A percentile compares a stretch with the other conserved stretches of the same genome.
Conservation (phyloP, 2,797 vertebrate species). For the Chelidonichthys spinosus region DNA sequence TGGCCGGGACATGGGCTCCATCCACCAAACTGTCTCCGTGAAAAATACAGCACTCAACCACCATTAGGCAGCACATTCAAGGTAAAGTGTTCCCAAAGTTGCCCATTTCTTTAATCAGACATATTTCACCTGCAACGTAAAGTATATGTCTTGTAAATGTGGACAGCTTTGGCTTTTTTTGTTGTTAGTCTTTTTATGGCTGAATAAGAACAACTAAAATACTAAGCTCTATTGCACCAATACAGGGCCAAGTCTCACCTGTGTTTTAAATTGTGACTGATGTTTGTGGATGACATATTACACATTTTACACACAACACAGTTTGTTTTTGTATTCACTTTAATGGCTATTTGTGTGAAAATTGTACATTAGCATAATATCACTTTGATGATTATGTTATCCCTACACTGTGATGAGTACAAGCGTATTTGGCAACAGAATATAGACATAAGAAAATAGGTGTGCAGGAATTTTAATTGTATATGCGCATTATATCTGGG, state of each 20-base stretch:
- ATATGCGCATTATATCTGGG: too few relatives aligned
- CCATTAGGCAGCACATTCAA: not conserved
- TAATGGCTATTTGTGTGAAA: not conserved
- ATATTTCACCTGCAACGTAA: constrained; percentile 2
- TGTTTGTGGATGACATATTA: too few relatives aligned
- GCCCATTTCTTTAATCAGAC: not conserved
- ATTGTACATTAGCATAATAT: not conserved
- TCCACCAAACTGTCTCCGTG: not conserved
- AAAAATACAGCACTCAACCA: not conserved
- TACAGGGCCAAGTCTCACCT: not conserved
- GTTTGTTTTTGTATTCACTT: too few relatives aligned
- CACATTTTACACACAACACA: not conserved
- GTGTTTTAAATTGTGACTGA: not conserved
- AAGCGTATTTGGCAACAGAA: not conserved
- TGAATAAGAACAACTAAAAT: not conserved
- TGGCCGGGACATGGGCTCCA: not conserved
- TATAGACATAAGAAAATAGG: not conserved
- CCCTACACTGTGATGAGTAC: too few relatives aligned
- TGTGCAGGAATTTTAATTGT: not conserved
- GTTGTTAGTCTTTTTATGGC: not conserved
- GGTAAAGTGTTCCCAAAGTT: not conserved
- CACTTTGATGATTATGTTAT: not conserved
- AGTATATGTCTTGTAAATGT: not conserved
- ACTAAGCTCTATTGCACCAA: not conserved
- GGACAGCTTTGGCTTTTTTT: not conserved